Evolutionary conservation across 64 coral and sea anemone species (phyloP).

Genomic region (Porites lutea): DNA sequence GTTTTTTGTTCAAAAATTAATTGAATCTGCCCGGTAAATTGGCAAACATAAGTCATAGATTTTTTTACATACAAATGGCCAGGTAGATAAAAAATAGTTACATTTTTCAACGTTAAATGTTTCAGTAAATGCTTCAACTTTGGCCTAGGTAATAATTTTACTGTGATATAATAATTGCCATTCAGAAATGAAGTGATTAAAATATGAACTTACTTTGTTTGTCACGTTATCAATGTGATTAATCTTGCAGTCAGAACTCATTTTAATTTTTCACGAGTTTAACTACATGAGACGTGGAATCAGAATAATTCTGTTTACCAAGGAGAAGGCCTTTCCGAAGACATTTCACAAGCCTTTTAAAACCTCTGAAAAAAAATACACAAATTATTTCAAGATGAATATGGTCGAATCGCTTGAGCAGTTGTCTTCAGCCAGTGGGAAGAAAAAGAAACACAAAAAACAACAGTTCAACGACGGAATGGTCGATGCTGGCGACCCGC

Average conservation of each 20-base stretch:
- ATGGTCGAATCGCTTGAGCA: constrained; percentile 75
- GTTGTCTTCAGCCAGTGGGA: constrained; percentile 29
- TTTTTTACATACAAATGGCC: no score
- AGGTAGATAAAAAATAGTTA: no score
- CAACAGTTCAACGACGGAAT: constrained; percentile 70
- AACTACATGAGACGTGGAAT: neutral
- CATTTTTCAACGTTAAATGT: no score
- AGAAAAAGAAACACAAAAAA: constrained; percentile 64
- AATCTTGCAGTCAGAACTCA: neutral
- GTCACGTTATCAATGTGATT: neutral
- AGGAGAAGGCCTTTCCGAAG: no score
- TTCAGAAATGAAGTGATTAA: no score
- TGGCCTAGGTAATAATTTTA: no score
- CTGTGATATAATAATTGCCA: no score
- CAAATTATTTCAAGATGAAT: constrained; percentile 37
- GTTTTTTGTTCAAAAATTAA: no score
- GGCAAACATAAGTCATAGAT: no score
- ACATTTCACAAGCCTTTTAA: neutral
- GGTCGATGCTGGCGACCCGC: constrained; percentile 64
- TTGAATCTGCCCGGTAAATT: no score
- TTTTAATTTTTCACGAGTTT: neutral
- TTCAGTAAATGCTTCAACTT: no score
- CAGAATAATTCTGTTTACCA: neutral
- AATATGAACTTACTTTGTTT: no score
- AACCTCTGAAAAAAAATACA: neutral